A percentile compares a stretch with the other conserved stretches of the same genome.
Conservation (phyloP, 2,113 vertebrate genomes). For the Octodon degus region DNA sequence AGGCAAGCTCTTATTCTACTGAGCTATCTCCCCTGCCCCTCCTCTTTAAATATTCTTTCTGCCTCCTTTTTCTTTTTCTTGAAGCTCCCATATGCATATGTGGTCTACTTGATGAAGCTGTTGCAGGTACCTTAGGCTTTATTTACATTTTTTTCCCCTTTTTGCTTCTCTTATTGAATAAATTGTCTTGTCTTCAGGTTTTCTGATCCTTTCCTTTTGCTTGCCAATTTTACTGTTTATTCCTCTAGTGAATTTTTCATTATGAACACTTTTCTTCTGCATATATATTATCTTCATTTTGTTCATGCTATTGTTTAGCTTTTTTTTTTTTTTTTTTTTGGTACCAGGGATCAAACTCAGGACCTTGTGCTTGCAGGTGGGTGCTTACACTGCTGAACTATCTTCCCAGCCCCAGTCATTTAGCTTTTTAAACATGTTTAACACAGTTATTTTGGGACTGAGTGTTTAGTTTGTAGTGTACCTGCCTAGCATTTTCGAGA, state of each 20-base stretch:
- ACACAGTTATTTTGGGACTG: neutral
- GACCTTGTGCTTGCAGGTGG: too few species aligned
- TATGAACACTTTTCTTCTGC: neutral
- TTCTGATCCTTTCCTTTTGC: neutral
- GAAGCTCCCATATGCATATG: neutral
- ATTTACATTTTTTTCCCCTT: neutral
- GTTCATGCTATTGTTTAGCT: neutral
- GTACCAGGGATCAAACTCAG: too few species aligned
- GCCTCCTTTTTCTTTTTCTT: neutral
- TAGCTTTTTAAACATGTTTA: neutral
- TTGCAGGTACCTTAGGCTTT: neutral
- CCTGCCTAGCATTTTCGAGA: neutral
- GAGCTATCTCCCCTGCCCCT: too few species aligned
- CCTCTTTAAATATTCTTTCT: conserved; percentile 13
- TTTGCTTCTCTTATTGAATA: neutral
- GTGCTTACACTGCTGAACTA: too few species aligned
- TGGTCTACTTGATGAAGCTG: neutral
- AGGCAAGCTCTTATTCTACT: too few species aligned
- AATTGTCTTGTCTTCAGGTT: neutral
- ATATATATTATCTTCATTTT: neutral
- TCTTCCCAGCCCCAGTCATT: too few species aligned
- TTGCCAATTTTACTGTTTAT: neutral
- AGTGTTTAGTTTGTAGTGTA: neutral
- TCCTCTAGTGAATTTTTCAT: neutral
- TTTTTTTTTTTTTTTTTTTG: neutral